phyloP scores from a whole-genome alignment of 2,113 vertebrate species.

The Neogobius melanostomus region DNA sequence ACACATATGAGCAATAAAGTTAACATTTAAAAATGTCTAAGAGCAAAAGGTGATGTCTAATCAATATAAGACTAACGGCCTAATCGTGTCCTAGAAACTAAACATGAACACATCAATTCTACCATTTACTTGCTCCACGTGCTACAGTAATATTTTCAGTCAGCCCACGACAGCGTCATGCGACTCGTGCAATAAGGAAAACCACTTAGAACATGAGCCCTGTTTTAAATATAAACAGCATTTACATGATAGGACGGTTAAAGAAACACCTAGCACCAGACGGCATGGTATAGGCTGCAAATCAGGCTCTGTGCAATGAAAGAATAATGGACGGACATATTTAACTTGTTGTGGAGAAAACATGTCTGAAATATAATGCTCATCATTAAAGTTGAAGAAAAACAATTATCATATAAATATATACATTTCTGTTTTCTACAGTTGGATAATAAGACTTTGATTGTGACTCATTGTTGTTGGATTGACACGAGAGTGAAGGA shows the following conservation, averaged over 20 bases:
- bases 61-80: conserved; percentile 22
- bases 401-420: not conserved
- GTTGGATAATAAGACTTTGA: too few relatives aligned
- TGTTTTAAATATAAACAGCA: conserved; percentile 74
- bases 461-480: too few relatives aligned
- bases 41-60: conserved; percentile 15
- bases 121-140: conserved; percentile 43
- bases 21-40: conserved; percentile 9
- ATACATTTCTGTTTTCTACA: too few relatives aligned
- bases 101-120: conserved; percentile 49
- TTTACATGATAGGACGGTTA: conserved; percentile 54
- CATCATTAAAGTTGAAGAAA: not conserved
- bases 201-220: conserved; percentile 64
- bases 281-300: conserved; percentile 34
- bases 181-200: conserved; percentile 64
- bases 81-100: conserved; percentile 28
- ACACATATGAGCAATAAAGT: not conserved
- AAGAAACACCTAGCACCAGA: conserved; percentile 58
- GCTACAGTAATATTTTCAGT: conserved; percentile 45
- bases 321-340: conserved; percentile 7
- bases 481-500: too few relatives aligned
- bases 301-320: conserved; percentile 26
- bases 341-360: not conserved
- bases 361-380: not conserved
- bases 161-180: conserved; percentile 39